Conservation (phyloP, 2,113 vertebrate species). For the Alaudala cheleensis region DNA sequence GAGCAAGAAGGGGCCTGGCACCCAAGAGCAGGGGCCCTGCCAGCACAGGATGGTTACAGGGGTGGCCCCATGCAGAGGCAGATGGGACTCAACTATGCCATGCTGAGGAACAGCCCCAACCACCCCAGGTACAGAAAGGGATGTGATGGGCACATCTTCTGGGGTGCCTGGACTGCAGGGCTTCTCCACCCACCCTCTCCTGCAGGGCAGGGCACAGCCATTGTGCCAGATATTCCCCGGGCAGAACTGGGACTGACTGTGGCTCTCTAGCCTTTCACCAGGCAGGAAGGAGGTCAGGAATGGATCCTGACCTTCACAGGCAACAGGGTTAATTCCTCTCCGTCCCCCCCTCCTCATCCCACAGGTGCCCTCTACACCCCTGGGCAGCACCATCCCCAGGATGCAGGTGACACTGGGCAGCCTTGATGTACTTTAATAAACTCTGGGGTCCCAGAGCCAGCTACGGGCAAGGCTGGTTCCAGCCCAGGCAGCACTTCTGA, state of each 20-base stretch:
- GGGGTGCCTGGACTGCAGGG: accelerated
- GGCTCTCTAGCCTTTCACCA: accelerated
- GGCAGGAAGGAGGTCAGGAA: not conserved
- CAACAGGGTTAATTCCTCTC: not conserved
- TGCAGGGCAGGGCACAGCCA: not conserved
- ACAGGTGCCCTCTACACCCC: not conserved
- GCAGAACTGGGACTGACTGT: not conserved
- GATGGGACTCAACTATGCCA: not conserved
- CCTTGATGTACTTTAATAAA: not conserved
- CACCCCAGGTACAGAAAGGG: not conserved
- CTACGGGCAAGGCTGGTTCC: not conserved
- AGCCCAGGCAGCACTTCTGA: accelerated
- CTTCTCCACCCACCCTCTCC: not conserved
- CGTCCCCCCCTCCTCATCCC: not conserved
- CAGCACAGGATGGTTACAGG: not conserved
- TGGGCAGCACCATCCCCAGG: not conserved
- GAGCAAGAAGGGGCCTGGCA: not conserved
- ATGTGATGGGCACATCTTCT: not conserved
- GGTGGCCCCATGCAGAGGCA: not conserved
- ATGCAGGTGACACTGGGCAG: not conserved
- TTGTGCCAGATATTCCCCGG: not conserved
- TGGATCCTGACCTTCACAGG: accelerated
- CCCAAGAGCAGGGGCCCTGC: not conserved
- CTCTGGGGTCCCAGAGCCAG: not conserved
- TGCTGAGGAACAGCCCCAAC: not conserved